Base-by-base conservation (phyloP, 1,140 invertebrate genomes). In the Pygmarrhopalites habei region DNA sequence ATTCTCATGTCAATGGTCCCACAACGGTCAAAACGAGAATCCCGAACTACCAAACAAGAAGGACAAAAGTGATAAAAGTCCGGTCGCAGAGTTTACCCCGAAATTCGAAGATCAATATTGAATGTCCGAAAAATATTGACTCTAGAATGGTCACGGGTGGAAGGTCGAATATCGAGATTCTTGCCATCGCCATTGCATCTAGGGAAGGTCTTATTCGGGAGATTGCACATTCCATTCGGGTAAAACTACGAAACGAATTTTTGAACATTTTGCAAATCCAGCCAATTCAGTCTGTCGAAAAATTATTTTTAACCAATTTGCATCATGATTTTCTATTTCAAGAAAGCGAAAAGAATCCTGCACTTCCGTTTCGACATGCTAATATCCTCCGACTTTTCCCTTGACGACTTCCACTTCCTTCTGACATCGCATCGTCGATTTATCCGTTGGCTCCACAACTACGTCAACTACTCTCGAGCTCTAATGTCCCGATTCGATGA, bases 361-460 rank as follows among this genome's bases (percentile, higher is more conserved):
- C 53, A 56, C 39, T 35, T 56, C 53, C 53, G 53, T 25, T 56
- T 56, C 25, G 23, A 56, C 30, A 39, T 41, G 30, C 35, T 56
- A 7, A 17, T 56, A 4, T 39, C 53, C 23, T 56, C 53, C 3
- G 30, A 56, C 19, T 56, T 56, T 41, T 2, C 5, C 3, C 3
- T 28, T 3, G 35, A 56, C 7, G 53, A 56, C 17, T 28, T 56
- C 39, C 53, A 56, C 35, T 56, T 56, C 39, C 53, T 56, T 2
- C 53, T 56, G 2, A 56, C 53, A 35, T 35, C 28, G 10, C 53
- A 56, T 28, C 29, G 53, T 12, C 29, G 53, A 41, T 56, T 56
- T 32, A n/a, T 56, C 23, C 53, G 53, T 41, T 56, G 53, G 53
- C 53, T 56, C 4, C 19, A 56, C 30, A 56, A 35, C 30, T 56